These are phyloP conservation scores for Hylia prasina DNA, from an alignment of 2,113 vertebrate species.

Conservation along the genomic window DNA sequence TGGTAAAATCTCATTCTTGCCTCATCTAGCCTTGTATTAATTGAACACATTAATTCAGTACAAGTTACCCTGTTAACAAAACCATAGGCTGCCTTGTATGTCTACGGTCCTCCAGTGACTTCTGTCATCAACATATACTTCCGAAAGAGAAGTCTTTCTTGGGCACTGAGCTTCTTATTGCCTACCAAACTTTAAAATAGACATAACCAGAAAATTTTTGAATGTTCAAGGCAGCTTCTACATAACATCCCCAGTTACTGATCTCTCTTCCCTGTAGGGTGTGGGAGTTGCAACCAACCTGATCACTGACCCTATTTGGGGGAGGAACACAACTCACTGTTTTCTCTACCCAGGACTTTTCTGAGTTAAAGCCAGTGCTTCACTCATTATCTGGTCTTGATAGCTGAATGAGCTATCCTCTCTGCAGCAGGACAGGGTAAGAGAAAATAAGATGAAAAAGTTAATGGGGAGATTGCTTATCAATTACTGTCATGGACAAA, in stretches of 20 bases:
- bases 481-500: neutral
- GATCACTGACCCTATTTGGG: rapidly evolving
- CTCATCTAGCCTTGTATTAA: neutral
- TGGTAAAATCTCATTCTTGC: neutral
- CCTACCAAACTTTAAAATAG: neutral
- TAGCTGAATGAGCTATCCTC: neutral
- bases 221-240: neutral
- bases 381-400: neutral
- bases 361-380: neutral
- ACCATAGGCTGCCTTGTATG: neutral
- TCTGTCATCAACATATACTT: neutral
- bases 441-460: neutral
- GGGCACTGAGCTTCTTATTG: neutral
- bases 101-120: neutral
- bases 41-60: neutral
- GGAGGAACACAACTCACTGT: neutral
- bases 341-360: neutral
- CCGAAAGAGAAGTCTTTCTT: neutral
- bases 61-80: neutral
- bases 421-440: neutral
- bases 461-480: neutral
- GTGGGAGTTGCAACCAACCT: neutral
- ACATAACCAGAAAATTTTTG: neutral
- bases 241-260: neutral
- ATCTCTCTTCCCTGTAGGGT: neutral